These are phyloP conservation scores for Campodea augens DNA, from an alignment of 1,140 invertebrate species.

Conservation along the genomic window DNA sequence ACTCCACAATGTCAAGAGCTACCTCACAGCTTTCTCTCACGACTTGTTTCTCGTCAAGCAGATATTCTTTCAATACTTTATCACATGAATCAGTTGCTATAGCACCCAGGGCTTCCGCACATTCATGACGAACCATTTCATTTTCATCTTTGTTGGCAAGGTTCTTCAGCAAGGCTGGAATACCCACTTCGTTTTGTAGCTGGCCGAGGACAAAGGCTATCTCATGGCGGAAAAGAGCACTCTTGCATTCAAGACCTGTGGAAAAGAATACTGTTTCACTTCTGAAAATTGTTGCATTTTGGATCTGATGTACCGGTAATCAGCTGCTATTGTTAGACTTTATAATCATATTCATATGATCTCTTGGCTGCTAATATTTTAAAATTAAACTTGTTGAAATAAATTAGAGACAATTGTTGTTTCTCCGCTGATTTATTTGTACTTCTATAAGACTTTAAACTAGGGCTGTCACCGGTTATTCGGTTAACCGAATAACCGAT, in stretches of 20 bases:
- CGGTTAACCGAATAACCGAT: too few relatives aligned
- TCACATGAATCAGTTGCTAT: slow-evolving; percentile 79
- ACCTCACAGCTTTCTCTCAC: slow-evolving; percentile 93
- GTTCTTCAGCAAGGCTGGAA: slow-evolving; percentile 48
- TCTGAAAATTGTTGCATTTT: too few relatives aligned
- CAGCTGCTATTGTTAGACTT: too few relatives aligned
- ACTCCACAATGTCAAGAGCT: slow-evolving; percentile 94
- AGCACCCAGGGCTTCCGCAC: slow-evolving; percentile 91
- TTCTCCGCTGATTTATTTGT: too few relatives aligned
- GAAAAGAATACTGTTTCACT: too few relatives aligned
- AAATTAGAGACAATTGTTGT: too few relatives aligned
- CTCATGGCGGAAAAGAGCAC: slow-evolving; percentile 91
- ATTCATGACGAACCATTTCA: slow-evolving; percentile 97
- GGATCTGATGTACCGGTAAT: too few relatives aligned
- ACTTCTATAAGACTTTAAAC: too few relatives aligned
- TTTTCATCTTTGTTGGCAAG: slow-evolving; percentile 61
- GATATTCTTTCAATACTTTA: slow-evolving; percentile 57
- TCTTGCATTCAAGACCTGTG: slow-evolving; percentile 56
- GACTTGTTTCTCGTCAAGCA: slow-evolving; percentile 62
- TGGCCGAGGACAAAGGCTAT: slow-evolving; percentile 96
- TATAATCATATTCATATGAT: too few relatives aligned
- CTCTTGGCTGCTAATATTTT: too few relatives aligned
- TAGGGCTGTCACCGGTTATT: too few relatives aligned
- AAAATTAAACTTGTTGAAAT: too few relatives aligned
- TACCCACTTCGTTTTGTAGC: slow-evolving; percentile 59